Base-by-base conservation (phyloP, 2,113 vertebrate genomes). In the Ibidorhyncha struthersii region DNA sequence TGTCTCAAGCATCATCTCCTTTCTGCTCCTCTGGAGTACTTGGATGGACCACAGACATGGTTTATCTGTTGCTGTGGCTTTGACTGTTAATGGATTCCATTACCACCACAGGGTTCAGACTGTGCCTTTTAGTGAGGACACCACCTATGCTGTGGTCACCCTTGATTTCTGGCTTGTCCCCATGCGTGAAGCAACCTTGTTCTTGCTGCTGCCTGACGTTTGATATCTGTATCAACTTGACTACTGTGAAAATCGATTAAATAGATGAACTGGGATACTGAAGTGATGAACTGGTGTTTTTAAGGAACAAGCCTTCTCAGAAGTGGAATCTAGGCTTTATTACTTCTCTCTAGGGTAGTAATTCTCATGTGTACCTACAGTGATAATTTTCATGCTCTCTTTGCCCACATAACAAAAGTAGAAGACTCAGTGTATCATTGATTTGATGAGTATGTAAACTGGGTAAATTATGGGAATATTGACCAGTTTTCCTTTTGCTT, bases 181-280 rank as follows among this genome's bases (percentile, higher is more conserved):
- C 0, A 1, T 15, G 8, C 3, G 3, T 38, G 23, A 7, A 62
- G 7, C 19, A 82, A 45, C 4, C 3, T 3, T 73, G 14, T 69
- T 65, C 32, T 74, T 89, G 25, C 10, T 81, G 43, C 26, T 49
- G 23, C 36, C 23, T 86, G 45, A 9, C 0, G 30, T 70, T 79
- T 66, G 12, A 5, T 47, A 14, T n/a, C 55, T 56, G 25, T 55
- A 43, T 66, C 45, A 74, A 61, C 3, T 20, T 74, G 43, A 50
- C 16, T 61, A 15, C 55, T 47, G 21, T 70, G 66, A 41, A 62
- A 89, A 58, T 16, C 6, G 20, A 40, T 83, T 80, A 43, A 71
- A 49, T 12, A 32, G 34, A 40, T 50, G 30, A 83, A 53, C 19
- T 41, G 20, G 9, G 40, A 55, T 55, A 7, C 16, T 53, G 49